Evolutionary conservation across 2,888 invertebrate genomes (phyloP).

Genomic region (Chymomyza caudatula): DNA sequence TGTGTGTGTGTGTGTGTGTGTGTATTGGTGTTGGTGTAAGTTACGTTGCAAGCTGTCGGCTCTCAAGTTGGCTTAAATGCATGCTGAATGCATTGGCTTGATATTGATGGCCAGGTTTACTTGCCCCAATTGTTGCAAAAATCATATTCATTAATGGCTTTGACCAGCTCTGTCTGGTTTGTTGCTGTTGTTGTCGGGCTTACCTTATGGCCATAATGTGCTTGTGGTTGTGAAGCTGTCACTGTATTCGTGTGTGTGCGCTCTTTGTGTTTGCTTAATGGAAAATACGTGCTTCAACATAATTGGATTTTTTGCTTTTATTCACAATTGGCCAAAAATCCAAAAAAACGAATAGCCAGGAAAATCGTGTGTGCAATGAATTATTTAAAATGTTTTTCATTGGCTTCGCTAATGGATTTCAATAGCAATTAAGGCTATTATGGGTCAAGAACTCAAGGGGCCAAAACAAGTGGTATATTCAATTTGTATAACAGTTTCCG

Average conservation of each 20-base stretch:
- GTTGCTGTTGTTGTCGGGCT: background rate
- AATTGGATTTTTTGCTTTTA: slow-evolving; percentile 57
- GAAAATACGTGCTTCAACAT: slow-evolving; percentile 63
- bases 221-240: slow-evolving; percentile 35
- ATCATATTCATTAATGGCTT: slow-evolving; percentile 33
- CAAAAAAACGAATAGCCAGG: slow-evolving; percentile 7
- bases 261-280: slow-evolving; percentile 62
- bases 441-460: background rate
- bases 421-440: slow-evolving; percentile 25
- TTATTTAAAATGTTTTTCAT: slow-evolving; percentile 50
- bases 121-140: slow-evolving; percentile 44
- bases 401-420: slow-evolving; percentile 44
- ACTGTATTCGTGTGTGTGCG: no score
- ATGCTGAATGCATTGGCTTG: slow-evolving; percentile 9
- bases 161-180: background rate
- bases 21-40: background rate
- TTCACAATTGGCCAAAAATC: slow-evolving; percentile 23
- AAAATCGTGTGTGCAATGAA: slow-evolving; percentile 23
- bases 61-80: slow-evolving; percentile 31
- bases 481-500: background rate
- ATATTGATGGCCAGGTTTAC: slow-evolving; percentile 30
- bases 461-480: no score
- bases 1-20: slow-evolving; percentile 17
- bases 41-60: background rate
- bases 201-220: slow-evolving; percentile 34